Conservation (phyloP, 2,888 invertebrate species). For the Cosmorhoe ocellata region DNA sequence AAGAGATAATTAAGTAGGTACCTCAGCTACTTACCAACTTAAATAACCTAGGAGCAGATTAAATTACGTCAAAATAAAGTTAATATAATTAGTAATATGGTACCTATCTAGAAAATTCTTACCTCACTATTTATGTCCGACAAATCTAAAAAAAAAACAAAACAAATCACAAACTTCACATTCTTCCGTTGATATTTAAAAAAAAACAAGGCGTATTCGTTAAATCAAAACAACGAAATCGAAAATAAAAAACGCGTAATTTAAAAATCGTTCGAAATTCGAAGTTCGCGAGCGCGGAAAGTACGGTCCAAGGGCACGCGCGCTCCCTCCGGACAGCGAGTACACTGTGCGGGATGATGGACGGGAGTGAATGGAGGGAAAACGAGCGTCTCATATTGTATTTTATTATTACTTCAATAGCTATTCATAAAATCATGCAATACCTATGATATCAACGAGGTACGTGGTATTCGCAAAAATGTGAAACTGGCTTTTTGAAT, state of each 20-base stretch:
- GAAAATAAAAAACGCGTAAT: slow-evolving; percentile 6
- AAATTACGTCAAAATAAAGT: no score
- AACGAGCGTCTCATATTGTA: slow-evolving; percentile 1
- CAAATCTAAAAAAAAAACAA: neutral
- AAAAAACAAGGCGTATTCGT: slow-evolving; percentile 8
- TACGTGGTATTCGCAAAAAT: no score
- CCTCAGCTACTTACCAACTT: no score
- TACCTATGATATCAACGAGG: no score
- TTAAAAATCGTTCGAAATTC: slow-evolving; percentile 37
- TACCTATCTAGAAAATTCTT: slow-evolving; percentile 1
- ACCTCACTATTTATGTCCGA: slow-evolving; percentile 32
- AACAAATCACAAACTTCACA: slow-evolving; percentile 12
- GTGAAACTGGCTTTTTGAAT: no score
- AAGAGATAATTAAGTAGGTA: no score
- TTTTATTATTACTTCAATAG: no score
- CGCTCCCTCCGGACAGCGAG: slow-evolving; percentile 57
- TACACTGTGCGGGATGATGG: slow-evolving; percentile 53
- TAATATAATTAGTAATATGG: no score
- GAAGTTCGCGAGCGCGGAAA: slow-evolving; percentile 34
- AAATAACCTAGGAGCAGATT: no score
- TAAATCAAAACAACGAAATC: slow-evolving; percentile 2
- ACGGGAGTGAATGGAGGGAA: slow-evolving; percentile 30
- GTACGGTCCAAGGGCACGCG: slow-evolving; percentile 46
- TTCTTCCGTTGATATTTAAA: neutral
- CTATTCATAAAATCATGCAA: no score